Percentiles rank a stretch among this genome's conserved stretches.
Evolutionary conservation across 2,888 invertebrate species (phyloP).

Genomic region (Esperia sulphurella): DNA sequence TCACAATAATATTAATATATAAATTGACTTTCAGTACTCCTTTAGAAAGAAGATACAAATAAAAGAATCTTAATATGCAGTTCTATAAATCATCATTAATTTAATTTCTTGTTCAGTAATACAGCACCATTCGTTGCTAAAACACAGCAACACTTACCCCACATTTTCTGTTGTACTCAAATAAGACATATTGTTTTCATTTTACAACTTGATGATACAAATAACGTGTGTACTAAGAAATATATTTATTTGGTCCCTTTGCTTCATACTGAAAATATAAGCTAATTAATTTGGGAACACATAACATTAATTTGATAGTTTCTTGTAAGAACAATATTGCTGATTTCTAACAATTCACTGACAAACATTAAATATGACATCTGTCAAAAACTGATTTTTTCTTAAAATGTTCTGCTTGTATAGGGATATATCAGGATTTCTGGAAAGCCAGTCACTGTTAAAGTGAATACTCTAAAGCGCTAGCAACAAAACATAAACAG

Average conservation of each 20-base stretch:
- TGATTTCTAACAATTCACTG: conserved; percentile 29
- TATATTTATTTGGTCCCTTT: conserved; percentile 59
- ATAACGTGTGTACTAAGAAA: conserved; percentile 44
- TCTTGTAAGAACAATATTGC: conserved; percentile 29
- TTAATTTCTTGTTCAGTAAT: neutral
- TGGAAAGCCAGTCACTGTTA: neutral
- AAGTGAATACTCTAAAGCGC: neutral
- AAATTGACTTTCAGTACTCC: no score
- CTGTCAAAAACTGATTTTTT: conserved; percentile 50
- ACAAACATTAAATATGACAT: conserved; percentile 61
- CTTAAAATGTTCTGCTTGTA: neutral
- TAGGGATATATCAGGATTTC: neutral
- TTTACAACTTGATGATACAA: conserved; percentile 60
- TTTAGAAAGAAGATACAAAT: no score
- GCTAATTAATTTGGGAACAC: conserved; percentile 3
- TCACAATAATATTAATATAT: no score
- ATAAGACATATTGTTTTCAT: conserved; percentile 76
- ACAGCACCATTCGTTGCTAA: neutral
- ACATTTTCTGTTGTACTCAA: conserved; percentile 77
- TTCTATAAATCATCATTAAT: no score
- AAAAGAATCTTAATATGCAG: no score
- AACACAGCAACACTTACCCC: conserved; percentile 49
- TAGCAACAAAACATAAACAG: no score
- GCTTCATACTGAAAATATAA: conserved; percentile 57
- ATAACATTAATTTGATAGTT: neutral